Evolutionary conservation across 2,797 vertebrate species (phyloP).

Genomic region (Epinephelus coioides): DNA sequence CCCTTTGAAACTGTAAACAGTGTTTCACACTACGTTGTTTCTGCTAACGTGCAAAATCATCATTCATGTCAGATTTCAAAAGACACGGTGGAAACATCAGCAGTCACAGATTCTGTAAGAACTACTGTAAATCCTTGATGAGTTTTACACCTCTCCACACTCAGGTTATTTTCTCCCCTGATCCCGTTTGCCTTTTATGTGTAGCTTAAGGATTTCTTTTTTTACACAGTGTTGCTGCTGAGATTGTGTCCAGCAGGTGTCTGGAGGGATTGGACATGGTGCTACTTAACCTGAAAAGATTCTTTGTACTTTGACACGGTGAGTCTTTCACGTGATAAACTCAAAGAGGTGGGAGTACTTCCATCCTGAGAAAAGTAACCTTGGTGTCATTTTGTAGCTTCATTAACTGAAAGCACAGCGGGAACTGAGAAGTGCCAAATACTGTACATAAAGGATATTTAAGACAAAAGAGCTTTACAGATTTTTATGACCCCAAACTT

Average conservation of each 20-base stretch:
- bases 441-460: not conserved
- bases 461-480: not conserved
- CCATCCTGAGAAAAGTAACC: constrained; percentile 2
- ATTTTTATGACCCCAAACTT: not conserved
- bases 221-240: not conserved
- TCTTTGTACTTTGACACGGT: constrained; percentile 41
- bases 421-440: not conserved
- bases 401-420: not conserved
- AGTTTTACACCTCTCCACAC: not conserved
- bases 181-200: not conserved
- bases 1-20: constrained; percentile 5
- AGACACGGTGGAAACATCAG: not conserved
- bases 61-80: not conserved
- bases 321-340: constrained; percentile 30
- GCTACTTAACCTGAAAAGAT: constrained; percentile 25
- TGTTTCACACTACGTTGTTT: not conserved
- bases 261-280: constrained; percentile 34
- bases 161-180: too few relatives aligned
- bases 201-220: not conserved
- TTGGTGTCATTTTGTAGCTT: not conserved
- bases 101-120: not conserved
- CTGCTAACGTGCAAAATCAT: not conserved
- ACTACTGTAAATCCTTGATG: not conserved
- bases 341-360: not conserved
- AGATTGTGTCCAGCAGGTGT: constrained; percentile 15